These are phyloP conservation scores for Anthopleura xanthogrammica DNA, from an alignment of 92 coral and sea anemone genomes.

Conservation along the genomic window DNA sequence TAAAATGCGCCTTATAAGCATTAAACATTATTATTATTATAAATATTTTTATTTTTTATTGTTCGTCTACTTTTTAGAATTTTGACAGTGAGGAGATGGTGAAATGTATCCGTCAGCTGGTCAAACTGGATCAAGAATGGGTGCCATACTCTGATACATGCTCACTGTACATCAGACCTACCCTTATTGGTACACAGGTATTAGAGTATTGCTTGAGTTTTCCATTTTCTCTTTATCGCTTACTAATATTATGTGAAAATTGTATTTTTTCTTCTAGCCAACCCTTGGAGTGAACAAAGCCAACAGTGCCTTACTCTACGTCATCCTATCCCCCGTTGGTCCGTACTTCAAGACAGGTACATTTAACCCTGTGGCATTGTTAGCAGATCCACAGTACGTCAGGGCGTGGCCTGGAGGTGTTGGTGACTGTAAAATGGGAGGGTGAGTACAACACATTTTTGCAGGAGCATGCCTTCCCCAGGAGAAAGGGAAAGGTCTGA, in stretches of 20 bases:
- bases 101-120: slow-evolving; percentile 73
- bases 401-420: slow-evolving; percentile 99
- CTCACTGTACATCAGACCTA: slow-evolving; percentile 88
- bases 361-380: slow-evolving; percentile 88
- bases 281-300: slow-evolving; percentile 72
- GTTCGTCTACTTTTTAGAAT: slow-evolving; percentile 33
- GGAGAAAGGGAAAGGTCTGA: not conserved
- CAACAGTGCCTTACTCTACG: slow-evolving; percentile 70
- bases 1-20: too few relatives aligned
- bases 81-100: slow-evolving; percentile 79
- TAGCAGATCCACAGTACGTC: slow-evolving; percentile 88
- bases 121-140: slow-evolving; percentile 88
- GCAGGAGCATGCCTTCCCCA: not conserved
- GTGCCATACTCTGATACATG: slow-evolving; percentile 90
- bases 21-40: too few relatives aligned
- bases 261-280: slow-evolving; percentile 53
- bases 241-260: not conserved
- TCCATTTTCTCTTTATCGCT: not conserved
- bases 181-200: slow-evolving; percentile 81
- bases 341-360: slow-evolving; percentile 98
- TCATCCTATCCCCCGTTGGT: slow-evolving; percentile 91
- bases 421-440: slow-evolving; percentile 92
- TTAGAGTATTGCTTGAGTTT: not conserved
- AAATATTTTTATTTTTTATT: too few relatives aligned
- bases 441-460: slow-evolving; percentile 49